Base-by-base conservation (phyloP, 2,888 invertebrate species). In the Drosophila lutescens region DNA sequence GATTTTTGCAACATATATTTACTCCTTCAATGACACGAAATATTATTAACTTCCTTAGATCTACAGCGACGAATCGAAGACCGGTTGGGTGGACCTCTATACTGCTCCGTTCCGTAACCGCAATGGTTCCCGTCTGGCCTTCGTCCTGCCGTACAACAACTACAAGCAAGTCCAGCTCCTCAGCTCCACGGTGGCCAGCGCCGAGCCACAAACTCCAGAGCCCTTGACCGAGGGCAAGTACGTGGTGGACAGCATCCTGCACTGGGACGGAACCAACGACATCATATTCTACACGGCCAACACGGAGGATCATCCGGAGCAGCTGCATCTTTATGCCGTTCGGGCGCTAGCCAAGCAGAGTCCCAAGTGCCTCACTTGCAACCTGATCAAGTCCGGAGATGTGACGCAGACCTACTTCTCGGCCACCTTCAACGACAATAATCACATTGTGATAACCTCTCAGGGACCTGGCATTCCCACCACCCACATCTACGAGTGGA, bases 201-300 rank as follows among this genome's bases (percentile, higher is more conserved):
- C 77, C 0, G 74, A 74, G 4, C 46, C 41, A 2, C 74, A 74
- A 15, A 51, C 65, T 4, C 79, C 90, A 26, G 92, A 93, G 4
- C 90, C 93, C 0, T 82, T 96, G 41, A 95, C 96, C 10, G 93
- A 91, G 49, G 96, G 96, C 30, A 93, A 93, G 80, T 95, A 93
- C 88, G 94, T 96, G 17, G 97, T 97, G 12, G 94, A 94, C 4
- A 95, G 95, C 68, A 95, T 97, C 61, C 88, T 96, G 20, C 93
- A 94, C 7, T 97, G 97, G 97, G 95, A 96, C 77, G 91, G 93
- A 65, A 90, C 93, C 1, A 93, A 93, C 66, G 93, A 95, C 81
- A 89, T 94, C 41, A 94, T 97, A 66, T 98, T 97, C 93, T 99
- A 96, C 92, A 94, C 95, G 79, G 97, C 97, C 0, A 97, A 96